Conservation (phyloP, 2,113 vertebrate species). For the Sceloporus tristichus region DNA sequence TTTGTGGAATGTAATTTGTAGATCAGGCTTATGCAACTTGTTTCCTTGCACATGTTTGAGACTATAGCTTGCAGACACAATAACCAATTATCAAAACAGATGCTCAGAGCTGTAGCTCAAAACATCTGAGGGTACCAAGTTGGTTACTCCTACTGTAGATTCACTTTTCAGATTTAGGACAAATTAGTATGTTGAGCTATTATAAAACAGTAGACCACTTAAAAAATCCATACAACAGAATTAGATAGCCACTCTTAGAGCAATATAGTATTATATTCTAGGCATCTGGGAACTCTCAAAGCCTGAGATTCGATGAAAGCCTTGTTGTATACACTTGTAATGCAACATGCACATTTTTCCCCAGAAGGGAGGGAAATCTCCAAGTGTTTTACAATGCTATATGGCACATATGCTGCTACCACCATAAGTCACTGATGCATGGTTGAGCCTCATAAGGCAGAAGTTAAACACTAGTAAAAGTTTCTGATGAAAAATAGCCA, state of each 20-base stretch:
- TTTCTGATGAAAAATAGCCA: not conserved
- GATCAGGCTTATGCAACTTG: too few relatives aligned
- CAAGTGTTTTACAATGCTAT: not conserved
- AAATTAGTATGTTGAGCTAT: not conserved
- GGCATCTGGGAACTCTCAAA: not conserved
- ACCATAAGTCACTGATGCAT: not conserved
- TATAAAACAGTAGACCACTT: not conserved
- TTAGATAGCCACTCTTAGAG: not conserved
- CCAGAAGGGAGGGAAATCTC: not conserved
- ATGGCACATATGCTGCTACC: not conserved
- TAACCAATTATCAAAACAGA: not conserved
- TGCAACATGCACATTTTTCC: not conserved
- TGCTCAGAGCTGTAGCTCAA: not conserved
- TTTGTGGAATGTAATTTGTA: too few relatives aligned
- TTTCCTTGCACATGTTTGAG: too few relatives aligned
- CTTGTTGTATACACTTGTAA: too few relatives aligned
- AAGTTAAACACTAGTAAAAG: too few relatives aligned
- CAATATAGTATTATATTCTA: not conserved
- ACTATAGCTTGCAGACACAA: not conserved
- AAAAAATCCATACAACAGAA: not conserved
- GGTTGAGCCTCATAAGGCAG: not conserved
- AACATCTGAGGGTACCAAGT: not conserved
- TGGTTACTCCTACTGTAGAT: not conserved
- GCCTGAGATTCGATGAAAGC: not conserved
- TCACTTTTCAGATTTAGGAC: not conserved